A percentile compares a stretch with the other conserved stretches of the same genome.
phyloP scores from a whole-genome alignment of 2,113 vertebrate species.

The Megaleporinus macrocephalus region DNA sequence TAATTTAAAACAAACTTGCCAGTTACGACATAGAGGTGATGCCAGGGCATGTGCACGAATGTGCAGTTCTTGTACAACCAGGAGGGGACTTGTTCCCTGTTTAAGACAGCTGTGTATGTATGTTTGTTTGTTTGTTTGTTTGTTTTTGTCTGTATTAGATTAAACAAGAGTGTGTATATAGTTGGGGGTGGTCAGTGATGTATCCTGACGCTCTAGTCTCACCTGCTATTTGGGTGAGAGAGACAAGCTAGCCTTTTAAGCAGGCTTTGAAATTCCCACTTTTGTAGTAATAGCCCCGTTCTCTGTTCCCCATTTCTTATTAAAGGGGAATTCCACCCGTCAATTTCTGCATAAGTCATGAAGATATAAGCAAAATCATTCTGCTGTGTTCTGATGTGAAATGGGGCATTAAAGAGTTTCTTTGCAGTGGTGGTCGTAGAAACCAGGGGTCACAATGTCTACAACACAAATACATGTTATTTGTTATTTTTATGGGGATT shows the following conservation, averaged over 20 bases:
- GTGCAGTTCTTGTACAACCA: neutral
- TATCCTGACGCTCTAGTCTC: neutral
- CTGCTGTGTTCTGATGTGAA: no score
- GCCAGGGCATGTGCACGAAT: neutral
- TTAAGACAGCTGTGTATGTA: neutral
- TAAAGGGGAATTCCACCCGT: neutral
- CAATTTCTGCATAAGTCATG: no score
- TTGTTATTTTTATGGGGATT: no score
- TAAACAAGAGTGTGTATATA: neutral
- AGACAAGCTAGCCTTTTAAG: neutral
- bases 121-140: no score
- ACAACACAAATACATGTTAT: no score
- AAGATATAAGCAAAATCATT: no score
- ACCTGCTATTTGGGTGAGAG: neutral
- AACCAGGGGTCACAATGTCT: no score
- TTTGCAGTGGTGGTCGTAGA: no score
- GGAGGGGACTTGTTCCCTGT: neutral
- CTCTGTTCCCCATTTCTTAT: neutral
- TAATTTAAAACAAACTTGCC: no score
- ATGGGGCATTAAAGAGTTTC: no score
- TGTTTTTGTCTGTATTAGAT: neutral
- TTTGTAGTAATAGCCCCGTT: neutral
- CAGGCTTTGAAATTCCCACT: neutral
- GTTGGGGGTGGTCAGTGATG: neutral
- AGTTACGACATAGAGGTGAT: neutral